These are phyloP conservation scores for Eueremaeus valkanovi DNA, from an alignment of 2,888 invertebrate genomes.

Conservation along the genomic window DNA sequence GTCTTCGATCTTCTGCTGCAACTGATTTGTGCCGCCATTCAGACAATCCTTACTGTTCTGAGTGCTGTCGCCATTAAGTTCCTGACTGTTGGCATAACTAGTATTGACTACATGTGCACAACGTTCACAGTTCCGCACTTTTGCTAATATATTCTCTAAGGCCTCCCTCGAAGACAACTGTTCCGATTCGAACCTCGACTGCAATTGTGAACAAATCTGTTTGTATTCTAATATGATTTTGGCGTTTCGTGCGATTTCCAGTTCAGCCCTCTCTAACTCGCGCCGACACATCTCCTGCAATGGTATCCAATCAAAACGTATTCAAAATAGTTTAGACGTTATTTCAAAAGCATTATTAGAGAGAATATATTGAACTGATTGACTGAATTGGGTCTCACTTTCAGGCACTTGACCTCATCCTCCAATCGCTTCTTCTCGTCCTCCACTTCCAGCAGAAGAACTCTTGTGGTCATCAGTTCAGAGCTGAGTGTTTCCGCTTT, in stretches of 20 bases:
- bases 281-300: conserved; percentile 64
- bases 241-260: conserved; percentile 63
- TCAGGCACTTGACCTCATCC: conserved; percentile 58
- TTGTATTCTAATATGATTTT: conserved; percentile 88
- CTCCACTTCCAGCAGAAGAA: conserved; percentile 63
- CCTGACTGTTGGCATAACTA: conserved; percentile 37
- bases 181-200: conserved; percentile 78
- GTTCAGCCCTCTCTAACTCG: conserved; percentile 68
- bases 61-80: conserved; percentile 37
- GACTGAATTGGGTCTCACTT: conserved; percentile 17
- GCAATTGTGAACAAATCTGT: conserved; percentile 64
- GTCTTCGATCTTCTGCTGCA: conserved; percentile 71
- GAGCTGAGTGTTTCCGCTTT: conserved; percentile 53
- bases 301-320: too few species aligned
- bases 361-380: too few species aligned
- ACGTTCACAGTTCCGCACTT: conserved; percentile 47
- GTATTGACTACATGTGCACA: conserved; percentile 38
- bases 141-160: conserved; percentile 57
- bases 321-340: too few species aligned
- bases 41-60: background rate
- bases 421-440: conserved; percentile 67
- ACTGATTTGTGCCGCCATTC: conserved; percentile 49
- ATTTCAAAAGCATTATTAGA: too few species aligned
- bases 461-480: conserved; percentile 53
- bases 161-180: conserved; percentile 61